Base-by-base conservation (phyloP, 2,113 vertebrate genomes). In the Athene cunicularia region DNA sequence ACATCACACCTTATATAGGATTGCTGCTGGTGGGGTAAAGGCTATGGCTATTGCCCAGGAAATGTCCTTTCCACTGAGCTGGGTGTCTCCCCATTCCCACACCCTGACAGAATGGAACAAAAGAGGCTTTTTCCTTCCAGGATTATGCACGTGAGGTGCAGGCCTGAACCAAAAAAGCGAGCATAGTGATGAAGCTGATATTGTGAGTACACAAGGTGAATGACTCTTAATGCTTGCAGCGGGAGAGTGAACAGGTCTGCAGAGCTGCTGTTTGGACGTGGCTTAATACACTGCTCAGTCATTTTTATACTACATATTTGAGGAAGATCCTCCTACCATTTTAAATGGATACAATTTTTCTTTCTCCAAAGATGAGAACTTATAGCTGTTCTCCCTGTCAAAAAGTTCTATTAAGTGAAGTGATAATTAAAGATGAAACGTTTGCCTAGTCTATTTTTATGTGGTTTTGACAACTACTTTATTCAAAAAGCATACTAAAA, bases 21-120 rank as follows among this genome's bases (percentile, higher is more conserved):
- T 50, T 86, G 58, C 93, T 62, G 80, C 80, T 55, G 23, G 56
- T 84, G 64, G 83, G 95, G 64, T 49, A 49, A 43, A n/a, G 76
- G 76, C 91, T 77, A 70, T 30, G 28, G 77, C 66, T 91, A 73
- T 64, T 96, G 87, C 93, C 96, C 95, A 90, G 96, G 96, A 96
- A 96, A 93, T 72, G 70, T 91, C 71, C 87, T 96, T 97, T 96
- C 96, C 95, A 88, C 70, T 80, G 56, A 58, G 49, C 87, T 96
- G 96, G 96, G 96, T 88, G 96, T 91, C 96, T 96, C 96, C 92
- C 62, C 74, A 85, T 94, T 96, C 93, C 96, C 87, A 97, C 87
- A 87, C 73, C 53, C 58, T 91, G 92, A 96, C 92, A 82, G 86
- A 95, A 96, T 95, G 96, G 96, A 95, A 97, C 92, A 95, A 96